Evolutionary conservation across 2,888 invertebrate genomes (phyloP).

Genomic region (Rapana venosa): DNA sequence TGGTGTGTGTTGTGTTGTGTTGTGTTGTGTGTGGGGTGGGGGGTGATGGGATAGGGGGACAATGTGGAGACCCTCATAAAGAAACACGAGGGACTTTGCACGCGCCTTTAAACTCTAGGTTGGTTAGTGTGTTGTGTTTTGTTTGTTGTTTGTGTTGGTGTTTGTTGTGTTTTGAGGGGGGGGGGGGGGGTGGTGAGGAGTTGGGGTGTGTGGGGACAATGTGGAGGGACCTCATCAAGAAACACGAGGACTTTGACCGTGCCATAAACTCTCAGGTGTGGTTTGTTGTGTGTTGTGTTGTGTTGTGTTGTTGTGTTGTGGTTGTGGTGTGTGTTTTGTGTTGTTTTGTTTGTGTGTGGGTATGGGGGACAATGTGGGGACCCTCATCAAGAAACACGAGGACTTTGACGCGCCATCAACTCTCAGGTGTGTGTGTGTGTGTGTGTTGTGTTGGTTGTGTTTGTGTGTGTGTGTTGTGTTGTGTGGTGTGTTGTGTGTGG

Average conservation of each 20-base stretch:
- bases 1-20: no score
- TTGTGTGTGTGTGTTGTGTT: background rate
- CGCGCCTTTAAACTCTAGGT: slow-evolving; percentile 97
- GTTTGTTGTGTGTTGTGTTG: no score
- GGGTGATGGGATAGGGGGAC: no score
- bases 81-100: slow-evolving; percentile 99
- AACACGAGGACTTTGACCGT: slow-evolving; percentile 99
- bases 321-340: background rate
- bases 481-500: no score
- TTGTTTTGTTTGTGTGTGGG: background rate
- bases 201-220: no score
- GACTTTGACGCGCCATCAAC: slow-evolving; percentile 99
- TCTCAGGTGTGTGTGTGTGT: slow-evolving; percentile 84
- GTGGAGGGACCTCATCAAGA: slow-evolving; percentile 99
- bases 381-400: slow-evolving; percentile 99
- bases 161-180: slow-evolving; percentile 71
- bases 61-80: no score
- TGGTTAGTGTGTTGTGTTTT: no score
- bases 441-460: background rate
- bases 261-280: slow-evolving; percentile 95
- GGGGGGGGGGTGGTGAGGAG: no score
- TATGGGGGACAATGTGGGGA: slow-evolving; percentile 94
- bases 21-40: no score
- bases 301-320: background rate
- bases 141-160: no score